Evolutionary conservation across 2,113 vertebrate species (phyloP).

Genomic region (Gasterosteus nipponicus): DNA sequence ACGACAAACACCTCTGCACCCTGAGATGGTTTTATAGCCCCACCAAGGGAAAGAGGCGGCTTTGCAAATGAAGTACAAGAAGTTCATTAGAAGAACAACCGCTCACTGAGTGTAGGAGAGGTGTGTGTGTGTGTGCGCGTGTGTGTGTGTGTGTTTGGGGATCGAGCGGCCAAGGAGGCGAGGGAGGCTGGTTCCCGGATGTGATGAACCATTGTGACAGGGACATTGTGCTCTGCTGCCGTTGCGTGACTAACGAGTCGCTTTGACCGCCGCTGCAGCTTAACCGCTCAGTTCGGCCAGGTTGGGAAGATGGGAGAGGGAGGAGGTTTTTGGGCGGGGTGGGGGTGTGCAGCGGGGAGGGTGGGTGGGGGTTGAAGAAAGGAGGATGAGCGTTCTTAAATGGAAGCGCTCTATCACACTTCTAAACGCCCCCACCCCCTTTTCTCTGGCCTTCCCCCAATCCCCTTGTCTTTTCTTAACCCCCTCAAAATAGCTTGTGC

Average conservation of each 20-base stretch:
- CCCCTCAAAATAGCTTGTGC: constrained; percentile 34
- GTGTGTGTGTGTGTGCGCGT: constrained; percentile 8
- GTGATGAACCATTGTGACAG: constrained; percentile 71
- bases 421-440: constrained; percentile 24
- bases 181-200: constrained; percentile 41
- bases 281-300: constrained; percentile 61
- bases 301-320: constrained; percentile 22
- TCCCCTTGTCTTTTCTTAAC: constrained; percentile 31
- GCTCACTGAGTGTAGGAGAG: constrained; percentile 21
- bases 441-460: constrained; percentile 6
- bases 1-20: neutral
- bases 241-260: constrained; percentile 76
- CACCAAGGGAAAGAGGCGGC: neutral
- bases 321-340: neutral
- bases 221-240: constrained; percentile 68
- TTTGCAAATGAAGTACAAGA: constrained; percentile 2
- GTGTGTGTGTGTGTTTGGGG: constrained; percentile 8
- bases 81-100: constrained; percentile 56
- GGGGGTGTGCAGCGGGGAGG: neutral
- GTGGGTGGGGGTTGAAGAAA: constrained; percentile 24
- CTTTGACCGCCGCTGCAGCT: constrained; percentile 46
- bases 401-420: constrained; percentile 55
- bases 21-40: neutral
- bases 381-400: constrained; percentile 36
- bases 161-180: neutral